These are phyloP conservation scores for Rhodeus uyekii DNA, from an alignment of 2,797 vertebrate species.

Conservation along the genomic window DNA sequence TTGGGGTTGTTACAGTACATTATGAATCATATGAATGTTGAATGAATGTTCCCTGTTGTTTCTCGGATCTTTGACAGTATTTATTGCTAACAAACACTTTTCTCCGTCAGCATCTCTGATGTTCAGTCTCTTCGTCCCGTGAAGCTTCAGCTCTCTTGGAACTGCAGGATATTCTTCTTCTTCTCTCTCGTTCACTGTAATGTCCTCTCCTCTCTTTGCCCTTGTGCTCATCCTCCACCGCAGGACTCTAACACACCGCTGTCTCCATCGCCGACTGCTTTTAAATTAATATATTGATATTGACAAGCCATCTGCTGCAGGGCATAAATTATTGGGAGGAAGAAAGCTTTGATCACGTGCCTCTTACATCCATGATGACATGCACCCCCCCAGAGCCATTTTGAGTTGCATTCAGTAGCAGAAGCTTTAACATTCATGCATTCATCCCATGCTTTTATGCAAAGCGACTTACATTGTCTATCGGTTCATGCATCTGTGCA, in stretches of 20 bases:
- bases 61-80: too few relatives aligned
- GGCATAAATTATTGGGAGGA: slow-evolving; percentile 85
- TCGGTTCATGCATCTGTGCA: not conserved
- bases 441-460: not conserved
- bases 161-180: slow-evolving; percentile 2
- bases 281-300: slow-evolving; percentile 99
- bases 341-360: slow-evolving; percentile 81
- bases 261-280: slow-evolving; percentile 72
- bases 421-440: not conserved
- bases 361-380: slow-evolving; percentile 74
- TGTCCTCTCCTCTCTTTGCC: slow-evolving; percentile 67
- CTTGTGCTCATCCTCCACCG: slow-evolving; percentile 60
- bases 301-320: slow-evolving; percentile 90
- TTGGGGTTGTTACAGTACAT: too few relatives aligned
- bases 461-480: not conserved
- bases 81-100: not conserved
- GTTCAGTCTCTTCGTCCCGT: slow-evolving; percentile 6
- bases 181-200: not conserved
- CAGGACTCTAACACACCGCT: slow-evolving; percentile 55
- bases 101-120: not conserved
- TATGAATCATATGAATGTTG: too few relatives aligned
- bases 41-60: too few relatives aligned
- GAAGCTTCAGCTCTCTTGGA: not conserved
- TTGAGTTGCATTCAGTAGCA: slow-evolving; percentile 1
- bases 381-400: too few relatives aligned